phyloP scores from a whole-genome alignment of 2,888 invertebrate species.

The Dryomyza anilis region DNA sequence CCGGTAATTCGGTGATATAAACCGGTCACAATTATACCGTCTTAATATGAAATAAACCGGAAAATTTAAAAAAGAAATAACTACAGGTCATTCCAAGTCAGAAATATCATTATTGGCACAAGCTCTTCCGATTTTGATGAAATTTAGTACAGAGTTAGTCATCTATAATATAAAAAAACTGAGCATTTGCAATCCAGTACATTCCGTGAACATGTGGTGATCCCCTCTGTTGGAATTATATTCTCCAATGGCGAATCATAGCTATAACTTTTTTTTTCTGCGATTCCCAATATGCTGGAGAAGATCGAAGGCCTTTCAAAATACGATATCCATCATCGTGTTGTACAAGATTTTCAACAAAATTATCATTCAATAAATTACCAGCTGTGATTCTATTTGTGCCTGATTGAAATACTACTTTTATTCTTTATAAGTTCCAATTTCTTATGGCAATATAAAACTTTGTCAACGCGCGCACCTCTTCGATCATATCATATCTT shows the following conservation, averaged over 20 bases:
- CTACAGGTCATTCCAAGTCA: too few relatives aligned
- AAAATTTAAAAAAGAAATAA: too few relatives aligned
- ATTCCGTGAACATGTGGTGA: too few relatives aligned
- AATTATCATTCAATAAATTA: slow-evolving; percentile 22
- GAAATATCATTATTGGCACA: too few relatives aligned
- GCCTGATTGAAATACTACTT: slow-evolving; percentile 26
- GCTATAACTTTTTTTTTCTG: not conserved
- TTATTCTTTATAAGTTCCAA: slow-evolving; percentile 24
- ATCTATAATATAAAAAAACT: too few relatives aligned
- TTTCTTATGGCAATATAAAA: slow-evolving; percentile 29
- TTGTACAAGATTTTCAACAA: slow-evolving; percentile 21
- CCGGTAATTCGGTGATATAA: too few relatives aligned
- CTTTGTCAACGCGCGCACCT: slow-evolving; percentile 28
- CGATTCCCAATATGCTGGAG: slow-evolving; percentile 20
- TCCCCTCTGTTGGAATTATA: slow-evolving; percentile 24
- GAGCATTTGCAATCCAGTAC: too few relatives aligned
- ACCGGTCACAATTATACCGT: too few relatives aligned
- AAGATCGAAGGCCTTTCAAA: slow-evolving; percentile 28
- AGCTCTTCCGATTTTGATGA: too few relatives aligned
- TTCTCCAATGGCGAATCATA: slow-evolving; percentile 24
- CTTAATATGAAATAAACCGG: too few relatives aligned
- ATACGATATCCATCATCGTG: slow-evolving; percentile 27
- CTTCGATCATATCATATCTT: slow-evolving; percentile 29
- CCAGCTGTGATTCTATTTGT: slow-evolving; percentile 15
- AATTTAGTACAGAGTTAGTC: too few relatives aligned